phyloP scores from a whole-genome alignment of 2,888 invertebrate genomes.

The Meiosimyza decipiens region DNA sequence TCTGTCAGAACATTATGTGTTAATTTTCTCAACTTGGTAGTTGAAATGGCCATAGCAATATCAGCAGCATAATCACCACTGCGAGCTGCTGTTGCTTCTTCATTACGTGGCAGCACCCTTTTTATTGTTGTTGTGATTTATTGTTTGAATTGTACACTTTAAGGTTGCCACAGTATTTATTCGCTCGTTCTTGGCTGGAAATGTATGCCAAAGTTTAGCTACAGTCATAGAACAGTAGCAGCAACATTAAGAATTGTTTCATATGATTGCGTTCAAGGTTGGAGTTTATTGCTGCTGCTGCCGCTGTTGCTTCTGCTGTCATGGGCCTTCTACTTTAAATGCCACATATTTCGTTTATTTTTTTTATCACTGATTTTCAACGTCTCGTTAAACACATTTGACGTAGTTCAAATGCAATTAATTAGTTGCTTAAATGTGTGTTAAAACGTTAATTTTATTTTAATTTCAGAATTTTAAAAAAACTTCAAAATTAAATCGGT shows the following conservation, averaged over 20 bases:
- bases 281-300: slow-evolving; percentile 40
- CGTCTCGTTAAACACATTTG: too few relatives aligned
- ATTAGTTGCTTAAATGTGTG: too few relatives aligned
- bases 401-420: too few relatives aligned
- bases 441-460: background rate
- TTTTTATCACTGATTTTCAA: too few relatives aligned
- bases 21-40: background rate
- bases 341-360: too few relatives aligned
- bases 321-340: background rate
- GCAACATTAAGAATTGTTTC: slow-evolving; percentile 41
- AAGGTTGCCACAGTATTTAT: background rate
- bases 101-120: too few relatives aligned
- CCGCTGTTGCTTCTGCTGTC: slow-evolving; percentile 27
- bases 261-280: slow-evolving; percentile 47
- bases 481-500: background rate
- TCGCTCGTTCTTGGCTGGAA: slow-evolving; percentile 39
- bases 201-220: slow-evolving; percentile 57
- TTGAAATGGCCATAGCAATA: background rate
- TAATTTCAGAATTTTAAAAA: background rate
- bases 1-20: slow-evolving; percentile 16
- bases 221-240: slow-evolving; percentile 22
- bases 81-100: too few relatives aligned
- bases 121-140: slow-evolving; percentile 14
- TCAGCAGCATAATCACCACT: background rate
- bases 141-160: slow-evolving; percentile 21